Evolutionary conservation across 2,888 invertebrate genomes (phyloP).

Genomic region (Phymatocera aterrima): DNA sequence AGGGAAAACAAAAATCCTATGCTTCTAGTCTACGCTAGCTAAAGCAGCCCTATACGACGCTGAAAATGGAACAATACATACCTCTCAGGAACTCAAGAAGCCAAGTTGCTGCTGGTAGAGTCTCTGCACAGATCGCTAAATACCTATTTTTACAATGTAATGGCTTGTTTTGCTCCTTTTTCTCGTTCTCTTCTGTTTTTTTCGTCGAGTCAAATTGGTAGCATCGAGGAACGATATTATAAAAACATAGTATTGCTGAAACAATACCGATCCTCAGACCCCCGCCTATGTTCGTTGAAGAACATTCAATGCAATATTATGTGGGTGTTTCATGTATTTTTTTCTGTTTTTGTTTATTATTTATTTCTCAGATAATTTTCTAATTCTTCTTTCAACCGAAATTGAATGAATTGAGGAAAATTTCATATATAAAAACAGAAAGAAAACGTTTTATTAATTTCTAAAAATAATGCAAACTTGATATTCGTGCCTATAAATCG

Average conservation of each 20-base stretch:
- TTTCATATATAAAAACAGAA: not conserved
- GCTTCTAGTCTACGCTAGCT: slow-evolving; percentile 35
- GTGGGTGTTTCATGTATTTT: slow-evolving; percentile 23
- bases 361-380: not conserved
- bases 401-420: not conserved
- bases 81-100: slow-evolving; percentile 64
- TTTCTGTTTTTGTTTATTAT: not conserved
- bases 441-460: not conserved
- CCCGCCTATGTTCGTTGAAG: slow-evolving; percentile 33
- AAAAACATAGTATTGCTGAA: slow-evolving; percentile 20
- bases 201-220: not conserved
- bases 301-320: slow-evolving; percentile 26
- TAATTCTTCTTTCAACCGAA: not conserved
- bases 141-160: slow-evolving; percentile 67
- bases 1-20: not conserved
- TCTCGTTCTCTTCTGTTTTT: not conserved
- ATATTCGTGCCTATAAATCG: not conserved
- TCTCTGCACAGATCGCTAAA: slow-evolving; percentile 71
- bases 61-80: slow-evolving; percentile 71
- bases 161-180: slow-evolving; percentile 54
- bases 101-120: slow-evolving; percentile 47
- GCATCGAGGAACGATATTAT: slow-evolving; percentile 36
- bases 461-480: not conserved
- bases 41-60: slow-evolving; percentile 65
- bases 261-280: slow-evolving; percentile 40